Conservation (phyloP, 2,888 invertebrate genomes). For the Latrodectus hesperus region DNA sequence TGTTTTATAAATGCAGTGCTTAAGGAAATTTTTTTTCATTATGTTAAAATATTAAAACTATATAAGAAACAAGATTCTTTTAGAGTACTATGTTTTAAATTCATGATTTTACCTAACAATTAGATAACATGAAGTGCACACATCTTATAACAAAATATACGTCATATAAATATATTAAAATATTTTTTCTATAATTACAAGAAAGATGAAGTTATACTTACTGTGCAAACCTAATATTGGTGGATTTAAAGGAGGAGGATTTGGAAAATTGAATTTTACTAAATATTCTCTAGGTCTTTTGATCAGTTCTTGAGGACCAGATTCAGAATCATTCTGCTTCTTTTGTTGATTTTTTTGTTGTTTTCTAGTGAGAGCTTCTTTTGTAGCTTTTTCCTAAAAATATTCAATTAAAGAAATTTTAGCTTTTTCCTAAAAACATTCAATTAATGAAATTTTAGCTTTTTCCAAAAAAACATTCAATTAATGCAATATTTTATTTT, state of each 20-base stretch:
- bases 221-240: slow-evolving; percentile 96
- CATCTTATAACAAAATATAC: too few species aligned
- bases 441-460: background rate
- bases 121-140: too few species aligned
- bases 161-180: too few species aligned
- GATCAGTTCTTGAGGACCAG: slow-evolving; percentile 88
- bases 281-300: slow-evolving; percentile 95
- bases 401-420: background rate
- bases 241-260: slow-evolving; percentile 95
- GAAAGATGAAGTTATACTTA: slow-evolving; percentile 75
- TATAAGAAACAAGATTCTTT: too few species aligned
- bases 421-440: too few species aligned
- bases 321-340: slow-evolving; percentile 84
- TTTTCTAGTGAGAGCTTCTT: slow-evolving; percentile 87
- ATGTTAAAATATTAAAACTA: too few species aligned
- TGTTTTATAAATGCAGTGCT: too few species aligned
- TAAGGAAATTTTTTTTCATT: too few species aligned
- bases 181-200: too few species aligned
- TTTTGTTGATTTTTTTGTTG: slow-evolving; percentile 87
- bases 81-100: too few species aligned
- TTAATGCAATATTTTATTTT: background rate
- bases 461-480: background rate
- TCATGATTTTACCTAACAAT: too few species aligned
- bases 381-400: slow-evolving; percentile 88
- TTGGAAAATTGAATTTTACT: slow-evolving; percentile 98